These are phyloP conservation scores for Notarius lentiginosus DNA, from an alignment of 2,113 vertebrate species.

Conservation along the genomic window DNA sequence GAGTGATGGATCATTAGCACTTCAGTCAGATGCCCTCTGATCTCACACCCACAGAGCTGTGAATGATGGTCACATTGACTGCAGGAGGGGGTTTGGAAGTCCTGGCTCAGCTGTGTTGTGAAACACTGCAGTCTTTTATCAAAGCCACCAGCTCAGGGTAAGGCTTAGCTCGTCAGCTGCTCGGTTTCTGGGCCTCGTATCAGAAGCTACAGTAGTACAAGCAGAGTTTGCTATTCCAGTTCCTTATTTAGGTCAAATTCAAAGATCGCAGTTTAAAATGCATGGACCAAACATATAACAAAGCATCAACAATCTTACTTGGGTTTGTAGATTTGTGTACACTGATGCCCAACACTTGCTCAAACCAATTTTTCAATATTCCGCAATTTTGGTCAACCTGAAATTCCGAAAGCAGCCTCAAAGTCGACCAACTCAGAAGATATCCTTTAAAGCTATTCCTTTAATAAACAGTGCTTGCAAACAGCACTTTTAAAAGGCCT, in stretches of 20 bases:
- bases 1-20: slow-evolving; percentile 56
- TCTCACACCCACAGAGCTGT: slow-evolving; percentile 7
- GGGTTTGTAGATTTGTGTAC: background rate
- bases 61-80: background rate
- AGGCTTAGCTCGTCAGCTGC: background rate
- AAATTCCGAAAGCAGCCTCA: background rate
- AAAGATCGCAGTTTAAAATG: background rate
- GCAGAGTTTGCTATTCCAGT: background rate
- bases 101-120: background rate
- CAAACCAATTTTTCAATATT: background rate
- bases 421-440: background rate
- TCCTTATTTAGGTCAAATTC: background rate
- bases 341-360: background rate
- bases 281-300: background rate
- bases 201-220: background rate
- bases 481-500: background rate
- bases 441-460: background rate
- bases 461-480: background rate
- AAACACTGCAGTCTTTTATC: background rate
- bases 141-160: background rate
- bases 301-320: background rate
- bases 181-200: background rate
- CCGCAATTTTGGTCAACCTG: background rate
- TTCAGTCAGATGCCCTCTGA: slow-evolving; percentile 46
- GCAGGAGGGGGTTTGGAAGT: background rate